phyloP scores from a whole-genome alignment of 2,888 invertebrate genomes.

The Lithophane ornitopus region DNA sequence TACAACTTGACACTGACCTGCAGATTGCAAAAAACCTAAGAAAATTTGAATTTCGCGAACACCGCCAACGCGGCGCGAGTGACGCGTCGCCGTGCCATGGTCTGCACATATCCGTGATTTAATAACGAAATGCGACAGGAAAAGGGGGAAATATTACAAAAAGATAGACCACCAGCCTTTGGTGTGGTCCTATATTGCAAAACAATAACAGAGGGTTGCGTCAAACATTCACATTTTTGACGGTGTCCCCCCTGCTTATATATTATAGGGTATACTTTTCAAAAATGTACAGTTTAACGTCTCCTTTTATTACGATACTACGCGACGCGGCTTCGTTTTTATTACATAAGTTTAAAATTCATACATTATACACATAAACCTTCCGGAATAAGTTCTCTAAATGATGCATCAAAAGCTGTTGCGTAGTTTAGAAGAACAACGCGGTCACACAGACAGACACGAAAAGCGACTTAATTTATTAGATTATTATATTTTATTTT shows the following conservation, averaged over 20 bases:
- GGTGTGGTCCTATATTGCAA: conserved; percentile 19
- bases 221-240: not conserved
- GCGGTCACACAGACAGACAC: not conserved
- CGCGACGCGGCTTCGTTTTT: no score
- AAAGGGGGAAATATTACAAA: conserved; percentile 30
- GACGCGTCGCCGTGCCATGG: conserved; percentile 9
- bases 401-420: not conserved
- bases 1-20: no score
- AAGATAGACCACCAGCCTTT: conserved; percentile 17
- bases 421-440: not conserved
- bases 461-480: no score
- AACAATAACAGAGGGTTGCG: conserved; percentile 12
- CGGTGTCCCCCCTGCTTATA: no score
- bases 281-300: not conserved
- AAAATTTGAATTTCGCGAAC: no score
- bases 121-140: conserved; percentile 24
- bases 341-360: no score
- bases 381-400: not conserved
- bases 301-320: not conserved
- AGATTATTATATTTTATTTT: not conserved
- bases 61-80: not conserved
- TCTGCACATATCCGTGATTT: conserved; percentile 20
- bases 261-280: no score
- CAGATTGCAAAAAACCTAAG: no score
- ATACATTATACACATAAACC: no score